Base-by-base conservation (phyloP, 2,797 vertebrate species). In the Coilia nasus region DNA sequence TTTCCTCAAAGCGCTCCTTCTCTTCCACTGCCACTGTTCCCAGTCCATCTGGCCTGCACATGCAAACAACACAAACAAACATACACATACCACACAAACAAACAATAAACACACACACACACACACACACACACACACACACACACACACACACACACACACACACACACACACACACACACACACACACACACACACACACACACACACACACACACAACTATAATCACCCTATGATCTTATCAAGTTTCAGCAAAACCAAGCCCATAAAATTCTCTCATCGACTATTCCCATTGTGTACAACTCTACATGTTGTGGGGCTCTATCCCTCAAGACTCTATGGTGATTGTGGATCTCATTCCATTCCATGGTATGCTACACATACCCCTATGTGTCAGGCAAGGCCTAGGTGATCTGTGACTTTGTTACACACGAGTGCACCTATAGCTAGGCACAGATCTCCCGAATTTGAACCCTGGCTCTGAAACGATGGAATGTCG, bases 1-100 rank as follows among this genome's bases (percentile, higher is more conserved):
- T 99, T 91, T 99, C 98, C 91, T 99, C 98, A 10, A 99, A 99
- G 83, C 97, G 97, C 2, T 99, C 98, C 90, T 99, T 99, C 93
- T 99, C 98, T 23, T 99, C 98, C 86, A 99, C 97, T 0, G 96
- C 97, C 92, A 99, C 98, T 1, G 98, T 99, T 94, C 97, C 98
- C 85, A 99, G 97, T 91, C 98, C 98, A 3, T 99, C 98, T 46
- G 98, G 98, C 96, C 98, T 99, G 92, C 83, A 90, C 81, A 90
- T 85, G 84, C 89, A 89, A 86, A 91, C 35, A 67, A 9, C 15
- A 60, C n/a, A 23, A 62, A 86, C 35, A 81, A 64, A 44, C 81
- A 54, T 3, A 14, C 67, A 75, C 67, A 75, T 25, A 78, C 6
- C 41, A 17, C n/a, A 59, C 21, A n/a, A 60, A 86, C 35, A 81